Conservation (phyloP, 2,888 invertebrate species). For the Pycnomerus fuliginosus region DNA sequence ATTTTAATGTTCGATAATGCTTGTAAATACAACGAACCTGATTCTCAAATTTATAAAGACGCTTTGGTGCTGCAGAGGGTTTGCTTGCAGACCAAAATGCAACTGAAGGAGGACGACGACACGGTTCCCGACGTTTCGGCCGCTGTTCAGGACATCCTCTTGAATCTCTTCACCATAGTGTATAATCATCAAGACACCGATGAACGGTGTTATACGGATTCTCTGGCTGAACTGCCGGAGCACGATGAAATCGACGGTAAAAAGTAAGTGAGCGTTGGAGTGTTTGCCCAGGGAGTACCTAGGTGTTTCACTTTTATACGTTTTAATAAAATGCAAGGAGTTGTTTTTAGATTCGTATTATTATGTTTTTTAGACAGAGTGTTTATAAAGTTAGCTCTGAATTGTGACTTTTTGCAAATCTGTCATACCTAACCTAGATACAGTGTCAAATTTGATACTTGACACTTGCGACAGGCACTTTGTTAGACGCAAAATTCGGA, state of each 20-base stretch:
- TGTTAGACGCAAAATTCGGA: too few relatives aligned
- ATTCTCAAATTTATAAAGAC: conserved; percentile 96
- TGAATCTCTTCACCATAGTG: conserved; percentile 87
- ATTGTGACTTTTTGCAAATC: too few relatives aligned
- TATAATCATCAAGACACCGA: conserved; percentile 97
- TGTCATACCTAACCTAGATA: too few relatives aligned
- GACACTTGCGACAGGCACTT: too few relatives aligned
- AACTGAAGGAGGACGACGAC: conserved; percentile 78
- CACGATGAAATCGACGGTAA: conserved; percentile 74
- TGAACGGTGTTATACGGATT: conserved; percentile 94
- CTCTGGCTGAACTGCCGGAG: conserved; percentile 90
- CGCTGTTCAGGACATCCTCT: conserved; percentile 86
- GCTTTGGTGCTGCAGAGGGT: conserved; percentile 89
- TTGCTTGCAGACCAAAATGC: conserved; percentile 87
- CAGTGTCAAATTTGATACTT: too few relatives aligned
- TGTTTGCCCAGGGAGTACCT: too few relatives aligned
- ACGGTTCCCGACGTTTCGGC: conserved; percentile 86
- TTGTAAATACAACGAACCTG: conserved; percentile 96
- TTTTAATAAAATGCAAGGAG: neutral
- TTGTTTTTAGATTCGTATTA: neutral
- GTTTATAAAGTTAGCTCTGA: too few relatives aligned
- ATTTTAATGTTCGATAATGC: conserved; percentile 95
- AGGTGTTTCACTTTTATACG: too few relatives aligned
- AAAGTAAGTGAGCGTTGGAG: too few relatives aligned
- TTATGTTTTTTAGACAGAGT: too few relatives aligned